Base-by-base conservation (phyloP, 2,113 vertebrate species). In the Jaculus jaculus region DNA sequence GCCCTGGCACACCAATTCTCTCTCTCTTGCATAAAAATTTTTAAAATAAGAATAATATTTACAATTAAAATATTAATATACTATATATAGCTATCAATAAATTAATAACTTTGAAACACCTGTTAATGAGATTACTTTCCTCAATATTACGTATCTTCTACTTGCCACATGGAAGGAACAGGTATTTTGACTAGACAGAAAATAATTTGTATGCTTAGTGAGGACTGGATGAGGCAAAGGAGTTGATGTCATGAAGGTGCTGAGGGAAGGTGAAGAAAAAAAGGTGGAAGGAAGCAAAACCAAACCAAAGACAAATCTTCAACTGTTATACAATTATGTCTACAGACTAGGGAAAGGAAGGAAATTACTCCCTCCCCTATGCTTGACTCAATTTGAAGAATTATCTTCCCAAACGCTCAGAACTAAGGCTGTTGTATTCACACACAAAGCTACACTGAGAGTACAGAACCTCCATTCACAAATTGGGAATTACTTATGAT, bases 381-480 rank as follows among this genome's bases (percentile, higher is more conserved):
- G 66, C 34, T 83, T 77, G 54, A 63, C 10, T 30, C 51, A 83
- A 78, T 7, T n/a, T 21, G 9, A 42, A 32, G 54, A 71, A 60
- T 58, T 8, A 54, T 13, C 87, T 4, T 0, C 10, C 4, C 20
- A 12, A 60, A 21, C 30, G 37, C 72, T 69, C 68, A 77, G 30
- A 83, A 82, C 26, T 47, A 78, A 73, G n/a, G 32, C 51, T 86
- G 60, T 2, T 24, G n/a, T 32, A 85, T 2, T 23, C 1, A 13
- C 32, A 26, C 1, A 13, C 32, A 51, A 34, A 87, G 30, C 34
- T 47, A 51, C 47, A n/a, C 20, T 75, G 47, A 71, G 21, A 88
- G 68, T 28, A 69, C 34, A 79, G 37, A 83, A 87, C 3, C 80
- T 54, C 72, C 72, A 75, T 65, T 97, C 66, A 72, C 90, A 72